phyloP scores from a whole-genome alignment of 2,888 invertebrate species.

The Papilio protenor region DNA sequence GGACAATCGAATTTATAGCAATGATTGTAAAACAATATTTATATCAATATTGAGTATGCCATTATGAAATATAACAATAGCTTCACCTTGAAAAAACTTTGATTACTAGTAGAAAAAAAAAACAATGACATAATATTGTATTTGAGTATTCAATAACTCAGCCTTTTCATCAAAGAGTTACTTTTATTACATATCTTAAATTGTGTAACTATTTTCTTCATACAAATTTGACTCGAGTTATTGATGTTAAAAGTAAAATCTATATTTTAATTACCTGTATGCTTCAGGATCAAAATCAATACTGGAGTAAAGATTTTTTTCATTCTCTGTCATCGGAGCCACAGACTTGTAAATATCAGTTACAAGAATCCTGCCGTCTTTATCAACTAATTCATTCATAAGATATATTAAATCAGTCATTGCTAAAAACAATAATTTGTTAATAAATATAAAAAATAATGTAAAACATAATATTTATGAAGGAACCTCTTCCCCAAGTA shows the following conservation, averaged over 20 bases:
- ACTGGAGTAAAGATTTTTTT: conserved; percentile 88
- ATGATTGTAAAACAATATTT: neutral
- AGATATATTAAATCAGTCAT: conserved; percentile 96
- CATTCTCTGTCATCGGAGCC: conserved; percentile 87
- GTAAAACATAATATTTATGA: too few relatives aligned
- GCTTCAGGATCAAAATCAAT: conserved; percentile 94
- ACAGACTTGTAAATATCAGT: conserved; percentile 94
- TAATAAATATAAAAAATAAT: neutral
- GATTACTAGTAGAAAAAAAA: neutral
- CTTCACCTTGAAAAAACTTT: neutral
- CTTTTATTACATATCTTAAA: too few relatives aligned
- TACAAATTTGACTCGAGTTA: neutral
- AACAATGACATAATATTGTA: neutral
- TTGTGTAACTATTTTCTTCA: neutral
- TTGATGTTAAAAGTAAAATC: neutral
- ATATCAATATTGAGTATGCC: neutral
- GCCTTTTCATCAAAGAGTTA: neutral
- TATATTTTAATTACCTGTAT: conserved; percentile 83
- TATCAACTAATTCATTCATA: conserved; percentile 92
- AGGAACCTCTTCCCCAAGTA: too few relatives aligned
- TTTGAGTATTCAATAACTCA: neutral
- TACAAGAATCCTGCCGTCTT: conserved; percentile 93
- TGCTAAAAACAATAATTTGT: conserved; percentile 75
- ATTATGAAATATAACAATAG: neutral
- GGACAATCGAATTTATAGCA: neutral